These are phyloP conservation scores for Rallus crepitans DNA, from an alignment of 2,797 vertebrate genomes.

Conservation along the genomic window DNA sequence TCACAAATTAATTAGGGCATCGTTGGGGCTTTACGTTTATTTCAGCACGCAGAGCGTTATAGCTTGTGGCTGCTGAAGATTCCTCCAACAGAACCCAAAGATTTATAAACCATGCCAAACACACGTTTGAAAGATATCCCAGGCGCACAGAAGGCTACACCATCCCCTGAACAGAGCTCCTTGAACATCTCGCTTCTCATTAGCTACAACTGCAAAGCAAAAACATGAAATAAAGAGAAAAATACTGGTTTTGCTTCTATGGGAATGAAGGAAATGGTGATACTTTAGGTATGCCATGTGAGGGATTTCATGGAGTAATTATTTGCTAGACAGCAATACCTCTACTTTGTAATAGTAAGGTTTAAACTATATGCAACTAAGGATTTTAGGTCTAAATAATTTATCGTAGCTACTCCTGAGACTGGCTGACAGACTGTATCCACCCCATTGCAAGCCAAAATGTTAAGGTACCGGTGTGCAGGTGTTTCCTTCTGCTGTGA, in stretches of 20 bases:
- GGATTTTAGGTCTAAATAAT: background rate
- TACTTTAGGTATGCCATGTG: accelerated
- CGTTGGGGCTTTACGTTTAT: conserved; percentile 52
- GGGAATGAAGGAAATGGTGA: background rate
- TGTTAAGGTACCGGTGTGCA: conserved; percentile 63
- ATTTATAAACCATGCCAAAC: background rate
- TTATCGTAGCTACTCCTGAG: background rate
- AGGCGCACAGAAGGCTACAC: background rate
- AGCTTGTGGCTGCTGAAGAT: conserved; percentile 35
- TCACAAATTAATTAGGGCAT: conserved; percentile 61
- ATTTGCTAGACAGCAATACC: background rate
- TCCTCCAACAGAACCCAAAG: background rate
- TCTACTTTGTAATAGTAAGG: background rate
- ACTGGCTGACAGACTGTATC: background rate
- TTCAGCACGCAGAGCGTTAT: background rate
- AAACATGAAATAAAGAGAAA: background rate
- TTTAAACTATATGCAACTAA: background rate
- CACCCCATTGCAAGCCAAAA: background rate
- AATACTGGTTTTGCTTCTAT: background rate
- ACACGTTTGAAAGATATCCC: background rate
- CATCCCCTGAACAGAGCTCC: conserved; percentile 3
- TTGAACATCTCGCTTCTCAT: conserved; percentile 19
- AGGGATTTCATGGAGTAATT: background rate
- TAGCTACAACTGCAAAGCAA: conserved; percentile 31
- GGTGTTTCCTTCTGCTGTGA: conserved; percentile 74